These are phyloP conservation scores for Campylorhamphus procurvoides DNA, from an alignment of 2,113 vertebrate species.

Conservation along the genomic window DNA sequence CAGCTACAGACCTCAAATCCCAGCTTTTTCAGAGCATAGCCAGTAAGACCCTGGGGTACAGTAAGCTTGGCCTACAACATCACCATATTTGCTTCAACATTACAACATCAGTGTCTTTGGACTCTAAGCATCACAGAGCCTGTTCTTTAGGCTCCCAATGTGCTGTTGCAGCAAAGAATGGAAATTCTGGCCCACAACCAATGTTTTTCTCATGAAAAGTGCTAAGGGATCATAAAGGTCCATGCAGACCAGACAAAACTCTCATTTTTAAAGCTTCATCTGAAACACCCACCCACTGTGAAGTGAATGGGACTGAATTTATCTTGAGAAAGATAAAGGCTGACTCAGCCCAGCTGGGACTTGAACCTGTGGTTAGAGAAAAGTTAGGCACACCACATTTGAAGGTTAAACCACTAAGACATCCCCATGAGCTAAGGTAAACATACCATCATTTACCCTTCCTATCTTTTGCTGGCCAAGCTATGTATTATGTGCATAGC, in stretches of 20 bases:
- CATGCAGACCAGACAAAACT: slow-evolving; percentile 35
- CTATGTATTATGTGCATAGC: slow-evolving; percentile 29
- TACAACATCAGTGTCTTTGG: neutral
- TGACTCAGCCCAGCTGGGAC: slow-evolving; percentile 56
- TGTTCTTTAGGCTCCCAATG: neutral
- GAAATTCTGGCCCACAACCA: slow-evolving; percentile 33
- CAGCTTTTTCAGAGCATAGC: neutral
- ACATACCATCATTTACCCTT: slow-evolving; percentile 47
- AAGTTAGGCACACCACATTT: slow-evolving; percentile 50
- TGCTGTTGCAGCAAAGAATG: neutral
- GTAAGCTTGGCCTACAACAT: neutral
- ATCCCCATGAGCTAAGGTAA: slow-evolving; percentile 58
- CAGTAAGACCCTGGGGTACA: neutral
- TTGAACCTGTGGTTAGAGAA: slow-evolving; percentile 32
- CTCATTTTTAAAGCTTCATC: slow-evolving; percentile 25
- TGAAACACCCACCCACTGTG: slow-evolving; percentile 54
- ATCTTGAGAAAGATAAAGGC: slow-evolving; percentile 61
- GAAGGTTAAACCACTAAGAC: slow-evolving; percentile 57
- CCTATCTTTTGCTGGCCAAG: slow-evolving; percentile 51
- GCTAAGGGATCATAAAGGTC: slow-evolving; percentile 40
- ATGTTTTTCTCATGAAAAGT: slow-evolving; percentile 34
- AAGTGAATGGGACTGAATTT: slow-evolving; percentile 47
- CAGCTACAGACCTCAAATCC: neutral
- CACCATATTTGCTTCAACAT: neutral
- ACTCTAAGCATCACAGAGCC: neutral